Base-by-base conservation (phyloP, 2,888 invertebrate genomes). In the Sussaba pulchella region DNA sequence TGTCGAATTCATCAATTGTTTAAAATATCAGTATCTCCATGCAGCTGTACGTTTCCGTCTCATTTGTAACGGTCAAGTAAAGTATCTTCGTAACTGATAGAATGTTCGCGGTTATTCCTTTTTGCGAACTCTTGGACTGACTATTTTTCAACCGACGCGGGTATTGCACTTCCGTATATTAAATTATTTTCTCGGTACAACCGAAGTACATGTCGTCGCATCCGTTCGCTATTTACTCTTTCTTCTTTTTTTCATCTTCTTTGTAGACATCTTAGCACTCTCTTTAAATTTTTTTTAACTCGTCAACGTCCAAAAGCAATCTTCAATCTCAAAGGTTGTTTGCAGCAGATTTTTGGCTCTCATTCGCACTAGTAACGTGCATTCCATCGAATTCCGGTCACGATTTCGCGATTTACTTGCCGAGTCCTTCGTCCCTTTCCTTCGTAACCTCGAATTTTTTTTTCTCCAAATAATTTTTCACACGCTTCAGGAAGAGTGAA, bases 1-100 rank as follows among this genome's bases (percentile, higher is more conserved):
- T 57, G 72, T 80, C 71, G 75, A 80, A 82, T 82, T 79, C 79
- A 83, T 81, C 79, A 79, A 76, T 70, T 70, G 50, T 74, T n/a
- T n/a, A n/a, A n/a, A n/a, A n/a, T 69, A 31, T 31, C 31, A 57
- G 21, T 70, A 50, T n/a, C 10, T 17, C 41, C 36, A 39, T 66
- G 61, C 45, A 31, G 14, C 17, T 66, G 59, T 50, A 69, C 59
- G 66, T 64, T 71, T 61, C 8, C 47, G 19, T 67, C 31, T 47
- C 61, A 9, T 26, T 36, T 8, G 50, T 57, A 64, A 31, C 63
- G 21, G 12, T 26, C 41, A 19, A 10, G 39, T 24, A 6, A 61
- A 67, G 45, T 69, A n/a, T n/a, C n/a, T n/a, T n/a, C n/a, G n/a
- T n/a, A n/a, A n/a, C n/a, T n/a, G n/a, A n/a, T n/a, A n/a, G n/a